Base-by-base conservation (phyloP, 2,797 vertebrate species). In the Diglossa cyanea region DNA sequence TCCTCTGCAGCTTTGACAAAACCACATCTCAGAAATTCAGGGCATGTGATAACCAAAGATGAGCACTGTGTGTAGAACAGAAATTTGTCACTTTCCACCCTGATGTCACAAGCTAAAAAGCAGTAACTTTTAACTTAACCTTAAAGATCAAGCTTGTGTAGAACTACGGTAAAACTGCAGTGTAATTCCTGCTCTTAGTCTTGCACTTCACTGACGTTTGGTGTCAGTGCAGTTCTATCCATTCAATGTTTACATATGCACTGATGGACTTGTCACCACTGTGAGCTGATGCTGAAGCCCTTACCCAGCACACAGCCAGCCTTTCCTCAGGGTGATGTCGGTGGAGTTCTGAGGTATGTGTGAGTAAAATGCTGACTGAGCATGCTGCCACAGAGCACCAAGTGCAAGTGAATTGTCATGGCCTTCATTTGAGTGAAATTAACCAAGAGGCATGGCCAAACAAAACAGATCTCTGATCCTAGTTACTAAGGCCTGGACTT, bases 121-220 rank as follows among this genome's bases (percentile, higher is more conserved):
- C 19, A 57, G 45, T n/a, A 50, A 57, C 35, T 61, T 73, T 45
- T n/a, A 83, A 33, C 15, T 53, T 58, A 44, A 5, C 3, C 13
- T 62, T 88, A 63, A 51, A 83, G 58, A 72, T 17, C 44, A 62
- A 60, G 24, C 13, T 31, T 47, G 20, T 42, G 55, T 28, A 85
- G 55, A 81, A 35, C 7, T 50, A 8, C 0, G 0, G 33, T 8
- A 30, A 30, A 68, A 61, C 25, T 47, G 21, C 0, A 2, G 31
- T 10, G 50, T 31, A 55, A 70, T n/a, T 80, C 70, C 60, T 85
- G 63, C 42, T 70, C 57, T 80, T 48, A 31, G n/a, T 28, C 57
- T 68, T 53, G 40, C 28, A 51, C 40, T 45, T 73, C 61, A 37
- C 48, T 15, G n/a, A 28, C 48, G 35, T 77, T 65, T 50, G 47